phyloP scores from a whole-genome alignment of 2,888 invertebrate species.

The Iselma pallidipennis region DNA sequence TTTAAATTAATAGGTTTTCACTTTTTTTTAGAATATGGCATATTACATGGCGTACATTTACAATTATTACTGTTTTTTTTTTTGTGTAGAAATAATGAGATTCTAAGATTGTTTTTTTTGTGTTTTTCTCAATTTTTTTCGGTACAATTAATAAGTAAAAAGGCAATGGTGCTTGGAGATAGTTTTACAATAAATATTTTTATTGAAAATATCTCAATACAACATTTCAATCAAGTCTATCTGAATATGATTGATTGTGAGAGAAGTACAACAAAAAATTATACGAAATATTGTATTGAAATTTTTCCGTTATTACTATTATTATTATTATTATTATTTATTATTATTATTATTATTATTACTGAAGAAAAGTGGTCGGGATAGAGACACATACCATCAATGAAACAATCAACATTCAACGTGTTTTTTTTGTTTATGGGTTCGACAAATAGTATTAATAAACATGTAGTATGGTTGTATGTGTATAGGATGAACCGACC shows the following conservation, averaged over 20 bases:
- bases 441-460: slow-evolving; percentile 49
- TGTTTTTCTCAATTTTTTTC: background rate
- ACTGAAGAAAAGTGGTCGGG: slow-evolving; percentile 28
- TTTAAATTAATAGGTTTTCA: too few species aligned
- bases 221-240: background rate
- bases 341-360: background rate
- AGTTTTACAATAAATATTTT: background rate
- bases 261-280: background rate
- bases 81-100: slow-evolving; percentile 39
- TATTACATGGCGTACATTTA: slow-evolving; percentile 49
- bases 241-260: background rate
- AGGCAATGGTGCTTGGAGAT: slow-evolving; percentile 33
- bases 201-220: background rate
- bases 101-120: slow-evolving; percentile 19
- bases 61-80: slow-evolving; percentile 27
- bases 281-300: background rate
- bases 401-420: slow-evolving; percentile 51
- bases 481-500: slow-evolving; percentile 44
- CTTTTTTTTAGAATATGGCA: slow-evolving; percentile 46
- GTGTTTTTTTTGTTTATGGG: background rate
- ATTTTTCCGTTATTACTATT: background rate
- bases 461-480: too few species aligned
- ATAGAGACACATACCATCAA: slow-evolving; percentile 46
- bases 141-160: slow-evolving; percentile 29
- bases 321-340: background rate